phyloP scores from a whole-genome alignment of 2,113 vertebrate genomes.

The Toxostoma redivivum region DNA sequence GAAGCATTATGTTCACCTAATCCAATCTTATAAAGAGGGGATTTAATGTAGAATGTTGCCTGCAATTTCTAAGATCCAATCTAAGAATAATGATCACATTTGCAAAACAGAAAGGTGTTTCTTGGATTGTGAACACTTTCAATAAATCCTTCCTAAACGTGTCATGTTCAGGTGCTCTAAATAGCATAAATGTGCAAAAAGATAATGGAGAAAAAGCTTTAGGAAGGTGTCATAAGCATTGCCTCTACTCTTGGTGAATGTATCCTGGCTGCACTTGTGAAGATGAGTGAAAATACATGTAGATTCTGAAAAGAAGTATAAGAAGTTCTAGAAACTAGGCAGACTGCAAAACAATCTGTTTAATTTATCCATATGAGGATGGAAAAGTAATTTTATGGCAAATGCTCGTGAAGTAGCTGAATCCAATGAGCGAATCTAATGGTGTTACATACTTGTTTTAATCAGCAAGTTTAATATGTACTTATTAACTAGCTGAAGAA shows the following conservation, averaged over 20 bases:
- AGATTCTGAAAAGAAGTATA: background rate
- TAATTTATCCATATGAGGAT: background rate
- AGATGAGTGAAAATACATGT: background rate
- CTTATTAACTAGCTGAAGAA: background rate
- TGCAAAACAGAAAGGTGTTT: background rate
- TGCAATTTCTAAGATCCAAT: background rate
- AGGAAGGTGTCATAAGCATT: background rate
- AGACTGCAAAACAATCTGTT: background rate
- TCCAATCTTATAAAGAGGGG: background rate
- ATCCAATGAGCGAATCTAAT: rapidly evolving
- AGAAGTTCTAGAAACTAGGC: background rate
- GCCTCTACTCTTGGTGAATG: background rate
- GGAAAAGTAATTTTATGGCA: background rate
- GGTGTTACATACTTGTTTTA: background rate
- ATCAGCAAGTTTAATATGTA: background rate
- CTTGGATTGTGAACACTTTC: background rate
- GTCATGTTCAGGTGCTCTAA: background rate
- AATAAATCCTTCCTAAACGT: background rate
- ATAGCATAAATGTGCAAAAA: background rate
- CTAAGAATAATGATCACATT: background rate
- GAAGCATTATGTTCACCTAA: background rate
- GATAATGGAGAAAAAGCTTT: background rate
- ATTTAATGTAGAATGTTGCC: background rate
- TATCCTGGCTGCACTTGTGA: background rate
- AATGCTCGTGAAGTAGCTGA: background rate